These are phyloP conservation scores for Lanius collurio DNA, from an alignment of 2,113 vertebrate genomes.

Conservation along the genomic window DNA sequence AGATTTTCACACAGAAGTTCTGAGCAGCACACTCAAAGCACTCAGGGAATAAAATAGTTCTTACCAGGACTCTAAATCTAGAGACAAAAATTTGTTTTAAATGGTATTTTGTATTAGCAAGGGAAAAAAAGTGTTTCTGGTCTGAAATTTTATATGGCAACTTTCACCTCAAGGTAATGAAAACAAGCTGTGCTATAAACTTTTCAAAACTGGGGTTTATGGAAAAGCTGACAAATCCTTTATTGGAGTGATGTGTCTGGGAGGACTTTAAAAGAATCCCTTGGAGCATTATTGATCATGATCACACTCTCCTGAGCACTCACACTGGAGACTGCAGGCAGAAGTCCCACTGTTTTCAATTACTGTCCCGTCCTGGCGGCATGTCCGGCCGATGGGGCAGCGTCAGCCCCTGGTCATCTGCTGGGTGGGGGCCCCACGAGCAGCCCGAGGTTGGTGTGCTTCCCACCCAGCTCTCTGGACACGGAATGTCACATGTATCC, in stretches of 20 bases:
- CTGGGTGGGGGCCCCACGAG: constrained; percentile 5
- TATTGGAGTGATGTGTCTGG: not conserved
- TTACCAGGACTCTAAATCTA: not conserved
- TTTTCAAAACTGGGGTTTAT: constrained; percentile 43
- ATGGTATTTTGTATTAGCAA: constrained; percentile 35
- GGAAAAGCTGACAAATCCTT: constrained; percentile 58
- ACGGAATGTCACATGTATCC: accelerated
- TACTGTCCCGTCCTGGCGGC: constrained; percentile 73
- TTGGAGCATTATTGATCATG: not conserved
- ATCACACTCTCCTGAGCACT: not conserved
- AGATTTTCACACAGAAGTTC: not conserved
- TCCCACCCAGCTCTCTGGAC: not conserved
- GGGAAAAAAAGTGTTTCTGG: constrained; percentile 23
- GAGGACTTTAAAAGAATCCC: constrained; percentile 25
- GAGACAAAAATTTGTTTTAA: constrained; percentile 21
- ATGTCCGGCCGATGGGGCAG: constrained; percentile 58
- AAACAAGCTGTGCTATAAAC: constrained; percentile 53
- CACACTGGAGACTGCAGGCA: not conserved
- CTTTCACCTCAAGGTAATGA: constrained; percentile 56
- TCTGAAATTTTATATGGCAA: constrained; percentile 49
- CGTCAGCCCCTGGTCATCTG: constrained; percentile 68
- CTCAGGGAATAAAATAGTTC: not conserved
- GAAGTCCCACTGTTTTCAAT: constrained; percentile 79
- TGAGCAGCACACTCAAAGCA: not conserved
- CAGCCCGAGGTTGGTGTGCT: not conserved